Conservation (phyloP, 30 jellyfish, hydroid and myxozoan species). For the Chrysaora quinquecirrha region DNA sequence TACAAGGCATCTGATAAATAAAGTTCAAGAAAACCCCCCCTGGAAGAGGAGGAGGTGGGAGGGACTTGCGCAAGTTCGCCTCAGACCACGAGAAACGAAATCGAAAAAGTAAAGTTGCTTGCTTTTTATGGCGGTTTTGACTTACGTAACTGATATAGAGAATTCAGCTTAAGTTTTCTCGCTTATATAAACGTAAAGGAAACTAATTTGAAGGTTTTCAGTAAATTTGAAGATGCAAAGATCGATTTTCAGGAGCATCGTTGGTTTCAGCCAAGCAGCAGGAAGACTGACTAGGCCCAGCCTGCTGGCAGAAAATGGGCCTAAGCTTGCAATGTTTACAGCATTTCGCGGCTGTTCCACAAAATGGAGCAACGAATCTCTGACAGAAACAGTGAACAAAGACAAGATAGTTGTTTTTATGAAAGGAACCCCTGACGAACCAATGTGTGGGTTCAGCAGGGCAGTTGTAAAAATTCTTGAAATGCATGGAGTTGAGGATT, state of each 20-base stretch:
- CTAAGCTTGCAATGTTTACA: background rate
- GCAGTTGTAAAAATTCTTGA: constrained; percentile 90
- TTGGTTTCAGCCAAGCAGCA: background rate
- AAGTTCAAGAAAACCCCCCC: no score
- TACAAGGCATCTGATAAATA: no score
- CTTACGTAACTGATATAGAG: no score
- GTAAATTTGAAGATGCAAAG: background rate
- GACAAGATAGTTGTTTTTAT: constrained; percentile 89
- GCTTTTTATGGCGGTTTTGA: no score
- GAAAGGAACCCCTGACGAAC: constrained; percentile 97
- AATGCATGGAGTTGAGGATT: constrained; percentile 92
- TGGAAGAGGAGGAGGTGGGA: no score
- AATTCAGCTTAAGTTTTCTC: no score
- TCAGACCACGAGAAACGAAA: no score
- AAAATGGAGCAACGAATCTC: constrained; percentile 75
- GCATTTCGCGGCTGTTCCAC: background rate
- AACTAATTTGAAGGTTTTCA: no score
- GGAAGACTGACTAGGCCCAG: background rate
- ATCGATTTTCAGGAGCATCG: background rate
- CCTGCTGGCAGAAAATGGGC: background rate
- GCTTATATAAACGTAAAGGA: no score
- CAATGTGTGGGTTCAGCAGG: constrained; percentile 96
- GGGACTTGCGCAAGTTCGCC: no score
- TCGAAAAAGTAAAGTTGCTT: no score
- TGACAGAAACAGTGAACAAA: constrained; percentile 52